These are phyloP conservation scores for Bergia sp. DNA, from an alignment of 92 coral and sea anemone genomes.

Conservation along the genomic window DNA sequence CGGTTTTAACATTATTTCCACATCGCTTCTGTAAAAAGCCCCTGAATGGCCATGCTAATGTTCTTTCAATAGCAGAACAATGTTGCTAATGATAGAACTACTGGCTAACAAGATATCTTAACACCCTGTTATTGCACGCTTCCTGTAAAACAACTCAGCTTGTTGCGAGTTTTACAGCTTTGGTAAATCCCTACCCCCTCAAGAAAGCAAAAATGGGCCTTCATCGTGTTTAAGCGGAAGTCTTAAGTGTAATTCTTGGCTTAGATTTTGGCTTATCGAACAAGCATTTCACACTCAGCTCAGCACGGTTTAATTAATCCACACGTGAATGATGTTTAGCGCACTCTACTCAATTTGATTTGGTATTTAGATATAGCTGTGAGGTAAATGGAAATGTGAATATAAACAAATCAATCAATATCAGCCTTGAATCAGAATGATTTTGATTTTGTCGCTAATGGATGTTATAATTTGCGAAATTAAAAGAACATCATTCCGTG, in stretches of 20 bases:
- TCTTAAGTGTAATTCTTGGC: not conserved
- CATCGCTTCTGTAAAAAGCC: slow-evolving; percentile 59
- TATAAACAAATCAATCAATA: slow-evolving; percentile 64
- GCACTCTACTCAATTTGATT: slow-evolving; percentile 71
- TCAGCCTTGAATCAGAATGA: slow-evolving; percentile 57
- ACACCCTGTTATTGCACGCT: slow-evolving; percentile 58
- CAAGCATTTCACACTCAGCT: not conserved
- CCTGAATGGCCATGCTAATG: slow-evolving; percentile 72
- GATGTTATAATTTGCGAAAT: slow-evolving; percentile 69
- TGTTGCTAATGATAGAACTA: slow-evolving; percentile 84
- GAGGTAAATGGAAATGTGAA: slow-evolving; percentile 66
- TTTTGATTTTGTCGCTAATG: slow-evolving; percentile 59
- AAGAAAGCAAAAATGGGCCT: not conserved
- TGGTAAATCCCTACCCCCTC: slow-evolving; percentile 44
- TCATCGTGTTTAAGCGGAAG: slow-evolving; percentile 46
- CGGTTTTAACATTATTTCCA: slow-evolving; percentile 74
- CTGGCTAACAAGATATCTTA: slow-evolving; percentile 67
- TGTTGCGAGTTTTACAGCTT: slow-evolving; percentile 42
- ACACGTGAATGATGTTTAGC: slow-evolving; percentile 61
- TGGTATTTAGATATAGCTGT: slow-evolving; percentile 72
- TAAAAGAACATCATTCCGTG: slow-evolving; percentile 71
- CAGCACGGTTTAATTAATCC: slow-evolving; percentile 68
- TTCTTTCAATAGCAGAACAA: slow-evolving; percentile 68
- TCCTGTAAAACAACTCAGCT: slow-evolving; percentile 58
- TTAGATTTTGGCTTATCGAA: slow-evolving; percentile 16